phyloP scores from a whole-genome alignment of 2,797 vertebrate species.

The Betta splendens region DNA sequence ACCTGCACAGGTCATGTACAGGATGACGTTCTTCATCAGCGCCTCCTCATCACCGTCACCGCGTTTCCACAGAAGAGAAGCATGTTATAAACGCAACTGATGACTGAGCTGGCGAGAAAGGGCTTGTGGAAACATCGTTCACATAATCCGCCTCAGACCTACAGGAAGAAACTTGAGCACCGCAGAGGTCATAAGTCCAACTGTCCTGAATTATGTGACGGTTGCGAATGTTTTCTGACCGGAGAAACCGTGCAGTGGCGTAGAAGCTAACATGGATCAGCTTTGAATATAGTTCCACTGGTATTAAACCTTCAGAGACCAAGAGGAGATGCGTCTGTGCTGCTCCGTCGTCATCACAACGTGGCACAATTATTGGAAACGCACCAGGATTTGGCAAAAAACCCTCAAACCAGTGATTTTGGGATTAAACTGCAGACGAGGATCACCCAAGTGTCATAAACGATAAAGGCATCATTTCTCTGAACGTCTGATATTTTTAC shows the following conservation, averaged over 20 bases:
- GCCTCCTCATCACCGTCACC: too few species aligned
- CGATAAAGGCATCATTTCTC: too few species aligned
- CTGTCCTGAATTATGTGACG: constrained; percentile 21
- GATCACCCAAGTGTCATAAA: too few species aligned
- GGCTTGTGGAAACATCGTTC: constrained; percentile 12
- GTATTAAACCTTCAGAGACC: background rate
- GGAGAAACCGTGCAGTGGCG: background rate
- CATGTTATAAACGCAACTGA: constrained; percentile 18
- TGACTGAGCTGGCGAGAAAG: background rate
- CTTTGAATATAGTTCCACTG: too few species aligned
- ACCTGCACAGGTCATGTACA: background rate
- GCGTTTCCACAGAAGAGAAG: too few species aligned
- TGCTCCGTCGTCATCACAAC: constrained; percentile 18
- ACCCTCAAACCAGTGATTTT: constrained; percentile 14
- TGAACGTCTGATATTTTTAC: constrained; percentile 6
- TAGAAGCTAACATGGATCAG: background rate
- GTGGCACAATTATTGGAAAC: constrained; percentile 18
- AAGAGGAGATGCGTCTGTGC: constrained; percentile 18
- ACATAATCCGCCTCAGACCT: constrained; percentile 13
- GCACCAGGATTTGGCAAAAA: constrained; percentile 12
- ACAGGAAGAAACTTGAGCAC: constrained; percentile 11
- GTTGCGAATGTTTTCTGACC: constrained; percentile 28
- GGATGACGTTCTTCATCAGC: too few species aligned
- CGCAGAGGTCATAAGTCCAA: constrained; percentile 6
- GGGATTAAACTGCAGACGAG: constrained; percentile 7